Percentiles rank a stretch among this genome's conserved stretches.
These are phyloP conservation scores for Dendronephthya gigantea DNA, from an alignment of 64 coral and sea anemone genomes.

Conservation along the genomic window DNA sequence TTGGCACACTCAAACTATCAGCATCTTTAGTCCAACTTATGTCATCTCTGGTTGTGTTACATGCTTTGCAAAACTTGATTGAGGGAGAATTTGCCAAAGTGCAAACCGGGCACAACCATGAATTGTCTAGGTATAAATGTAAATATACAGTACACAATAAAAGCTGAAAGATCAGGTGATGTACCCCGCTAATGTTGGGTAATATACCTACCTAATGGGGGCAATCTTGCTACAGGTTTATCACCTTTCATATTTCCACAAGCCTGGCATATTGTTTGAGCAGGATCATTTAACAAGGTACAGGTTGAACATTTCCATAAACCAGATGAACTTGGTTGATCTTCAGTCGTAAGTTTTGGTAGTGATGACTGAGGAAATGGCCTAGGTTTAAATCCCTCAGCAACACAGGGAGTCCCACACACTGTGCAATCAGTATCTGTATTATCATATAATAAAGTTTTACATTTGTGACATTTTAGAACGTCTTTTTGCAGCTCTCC, in stretches of 20 bases:
- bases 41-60: constrained; percentile 20
- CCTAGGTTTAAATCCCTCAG: constrained; percentile 78
- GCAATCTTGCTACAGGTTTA: neutral
- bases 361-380: constrained; percentile 81
- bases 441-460: constrained; percentile 82
- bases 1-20: neutral
- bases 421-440: constrained; percentile 46
- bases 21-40: constrained; percentile 4
- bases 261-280: neutral
- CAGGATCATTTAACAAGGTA: constrained; percentile 37
- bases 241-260: neutral
- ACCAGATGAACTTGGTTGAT: constrained; percentile 19
- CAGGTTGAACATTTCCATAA: constrained; percentile 36
- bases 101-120: constrained; percentile 26
- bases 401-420: constrained; percentile 49
- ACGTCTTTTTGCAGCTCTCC: constrained; percentile 36
- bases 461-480: constrained; percentile 72
- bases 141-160: too few relatives aligned
- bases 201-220: neutral
- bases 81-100: constrained; percentile 52
- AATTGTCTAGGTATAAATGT: neutral
- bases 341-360: constrained; percentile 30
- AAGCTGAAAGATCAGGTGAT: too few relatives aligned
- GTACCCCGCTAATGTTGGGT: neutral
- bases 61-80: constrained; percentile 34